phyloP scores from a whole-genome alignment of 2,113 vertebrate genomes.

The Pomatostomus ruficeps region DNA sequence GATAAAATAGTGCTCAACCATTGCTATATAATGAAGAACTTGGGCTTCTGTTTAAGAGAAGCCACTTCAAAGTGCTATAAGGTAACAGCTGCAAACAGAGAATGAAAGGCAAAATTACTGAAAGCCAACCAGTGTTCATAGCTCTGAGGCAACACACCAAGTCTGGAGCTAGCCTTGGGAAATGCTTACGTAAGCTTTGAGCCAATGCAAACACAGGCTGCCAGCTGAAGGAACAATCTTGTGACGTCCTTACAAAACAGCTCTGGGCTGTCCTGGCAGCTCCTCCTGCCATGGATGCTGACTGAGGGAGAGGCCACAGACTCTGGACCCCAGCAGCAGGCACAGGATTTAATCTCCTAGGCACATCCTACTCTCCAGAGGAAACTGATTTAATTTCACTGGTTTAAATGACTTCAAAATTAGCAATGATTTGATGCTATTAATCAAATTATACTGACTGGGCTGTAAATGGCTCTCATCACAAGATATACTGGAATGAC shows the following conservation, averaged over 20 bases:
- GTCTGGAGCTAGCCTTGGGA: background rate
- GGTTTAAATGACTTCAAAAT: background rate
- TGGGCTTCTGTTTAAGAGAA: background rate
- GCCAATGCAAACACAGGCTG: background rate
- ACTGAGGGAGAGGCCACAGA: background rate
- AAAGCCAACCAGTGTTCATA: background rate
- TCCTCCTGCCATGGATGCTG: background rate
- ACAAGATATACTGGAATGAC: background rate
- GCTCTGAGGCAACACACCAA: background rate
- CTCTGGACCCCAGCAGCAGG: background rate
- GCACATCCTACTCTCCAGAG: background rate
- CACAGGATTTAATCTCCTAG: background rate
- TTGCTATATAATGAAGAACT: background rate
- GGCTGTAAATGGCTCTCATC: background rate
- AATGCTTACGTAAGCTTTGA: background rate
- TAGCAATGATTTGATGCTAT: background rate
- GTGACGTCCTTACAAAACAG: background rate
- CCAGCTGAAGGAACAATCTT: background rate
- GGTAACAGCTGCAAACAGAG: background rate
- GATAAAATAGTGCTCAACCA: background rate
- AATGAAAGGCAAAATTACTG: background rate
- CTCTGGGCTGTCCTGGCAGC: background rate
- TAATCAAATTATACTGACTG: background rate
- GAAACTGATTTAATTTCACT: background rate
- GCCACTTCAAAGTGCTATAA: background rate